phyloP scores from a whole-genome alignment of 2,888 invertebrate species.

The Andrena trimmerana region DNA sequence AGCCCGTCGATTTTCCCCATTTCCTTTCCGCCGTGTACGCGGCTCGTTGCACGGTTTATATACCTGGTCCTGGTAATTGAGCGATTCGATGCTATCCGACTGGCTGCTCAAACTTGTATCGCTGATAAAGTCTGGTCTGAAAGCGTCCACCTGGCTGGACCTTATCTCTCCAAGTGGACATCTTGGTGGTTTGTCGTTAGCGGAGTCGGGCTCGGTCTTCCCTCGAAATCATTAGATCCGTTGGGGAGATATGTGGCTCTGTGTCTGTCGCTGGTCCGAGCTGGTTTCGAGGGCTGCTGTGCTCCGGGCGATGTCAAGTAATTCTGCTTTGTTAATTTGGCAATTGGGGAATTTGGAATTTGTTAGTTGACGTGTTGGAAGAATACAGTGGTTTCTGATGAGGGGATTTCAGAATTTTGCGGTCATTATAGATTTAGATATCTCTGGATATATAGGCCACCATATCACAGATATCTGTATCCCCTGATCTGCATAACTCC shows the following conservation, averaged over 20 bases:
- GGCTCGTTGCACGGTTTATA: conserved; percentile 44
- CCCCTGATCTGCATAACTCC: no score
- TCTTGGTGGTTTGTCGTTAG: conserved; percentile 30
- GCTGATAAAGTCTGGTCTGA: conserved; percentile 35
- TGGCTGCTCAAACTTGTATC: conserved; percentile 38
- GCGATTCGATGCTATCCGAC: conserved; percentile 41
- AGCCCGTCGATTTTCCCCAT: conserved; percentile 33
- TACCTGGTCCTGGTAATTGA: conserved; percentile 46
- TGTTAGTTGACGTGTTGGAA: no score
- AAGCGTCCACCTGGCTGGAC: conserved; percentile 9
- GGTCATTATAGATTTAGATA: no score
- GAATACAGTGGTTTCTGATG: no score
- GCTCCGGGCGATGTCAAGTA: no score
- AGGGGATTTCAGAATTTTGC: no score
- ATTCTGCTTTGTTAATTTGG: no score
- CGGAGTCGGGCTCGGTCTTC: conserved; percentile 7
- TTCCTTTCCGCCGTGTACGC: conserved; percentile 35
- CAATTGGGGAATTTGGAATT: no score
- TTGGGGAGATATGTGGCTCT: not conserved
- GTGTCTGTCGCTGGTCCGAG: no score
- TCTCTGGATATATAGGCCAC: no score
- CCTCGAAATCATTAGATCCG: conserved; percentile 16
- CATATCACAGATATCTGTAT: no score
- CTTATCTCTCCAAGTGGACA: conserved; percentile 34
- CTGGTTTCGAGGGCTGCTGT: no score